Evolutionary conservation across 2,113 vertebrate species (phyloP), one percentile per base, ranked within the genome.

Genomic region (Grus americana): DNA sequence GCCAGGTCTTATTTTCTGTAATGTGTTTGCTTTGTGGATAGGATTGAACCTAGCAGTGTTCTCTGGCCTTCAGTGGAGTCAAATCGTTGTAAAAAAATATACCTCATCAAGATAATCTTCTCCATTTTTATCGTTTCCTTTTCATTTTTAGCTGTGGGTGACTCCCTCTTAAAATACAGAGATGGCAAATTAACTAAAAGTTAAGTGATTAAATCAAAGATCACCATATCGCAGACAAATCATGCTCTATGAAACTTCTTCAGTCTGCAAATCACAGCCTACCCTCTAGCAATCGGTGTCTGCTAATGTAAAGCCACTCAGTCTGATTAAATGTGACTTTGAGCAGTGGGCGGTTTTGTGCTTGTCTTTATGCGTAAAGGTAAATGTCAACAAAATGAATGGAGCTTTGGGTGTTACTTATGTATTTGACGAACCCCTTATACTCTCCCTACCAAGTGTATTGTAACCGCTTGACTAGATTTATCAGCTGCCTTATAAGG

Each of bases 271-370:
- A 86, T 89, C 92, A 58, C 70, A 90, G 85, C 38, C 88, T 95
- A 86, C 93, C 92, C 86, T 83, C 91, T 32, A 94, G 94, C 86
- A 88, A 71, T 65, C 46, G 71, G 52, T 86, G 84, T 84, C 80
- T 92, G 86, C 59, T 92, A 75, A 75, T 91, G 83, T 79, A 86
- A 91, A 95, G 36, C 90, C 58, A 58, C 78, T 97, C 83, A 81
- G 73, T 67, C 92, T 92, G 88, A 97, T 96, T 89, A 90, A 90
- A 88, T 78, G 84, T 95, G 95, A 97, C 91, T 95, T 93, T 93
- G 90, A 96, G 95, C 95, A 90, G 90, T 95, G 88, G 89, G 75
- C 0, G 55, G 87, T 83, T 96, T 93, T 90, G 80, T 95, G 88
- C 88, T 91, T 97, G 91, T 95, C 95, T 88, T 89, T 79, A 70